Percentiles rank a stretch among this genome's conserved stretches.
Evolutionary conservation across 2,797 vertebrate genomes (phyloP).

Genomic region (Sebastes iracundus): DNA sequence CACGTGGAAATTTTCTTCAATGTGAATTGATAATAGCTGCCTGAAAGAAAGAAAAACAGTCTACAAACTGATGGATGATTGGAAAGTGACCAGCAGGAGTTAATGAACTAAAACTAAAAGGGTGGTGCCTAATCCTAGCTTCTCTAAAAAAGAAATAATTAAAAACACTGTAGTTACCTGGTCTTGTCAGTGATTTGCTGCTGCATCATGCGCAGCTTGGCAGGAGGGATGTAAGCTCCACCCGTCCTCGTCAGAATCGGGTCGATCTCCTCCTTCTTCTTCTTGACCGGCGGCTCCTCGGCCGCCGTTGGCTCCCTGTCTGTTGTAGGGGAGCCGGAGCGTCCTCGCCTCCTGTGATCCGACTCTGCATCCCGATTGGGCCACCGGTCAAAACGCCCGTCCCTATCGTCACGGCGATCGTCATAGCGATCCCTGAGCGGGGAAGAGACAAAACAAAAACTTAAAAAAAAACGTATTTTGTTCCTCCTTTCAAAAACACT

Average conservation of each 20-base stretch:
- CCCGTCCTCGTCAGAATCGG: constrained; percentile 96
- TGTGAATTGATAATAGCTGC: neutral
- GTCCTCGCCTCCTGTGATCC: constrained; percentile 76
- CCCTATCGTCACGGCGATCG: constrained; percentile 57
- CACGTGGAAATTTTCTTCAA: too few relatives aligned
- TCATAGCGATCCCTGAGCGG: constrained; percentile 64
- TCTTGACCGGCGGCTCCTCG: constrained; percentile 87
- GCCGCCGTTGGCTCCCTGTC: constrained; percentile 62
- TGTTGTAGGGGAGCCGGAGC: constrained; percentile 79
- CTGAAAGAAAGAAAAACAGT: neutral
- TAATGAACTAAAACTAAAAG: neutral
- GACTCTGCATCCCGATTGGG: constrained; percentile 73
- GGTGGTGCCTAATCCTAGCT: neutral
- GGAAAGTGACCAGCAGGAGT: neutral
- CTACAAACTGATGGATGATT: neutral
- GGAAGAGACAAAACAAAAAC: neutral
- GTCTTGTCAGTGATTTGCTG: constrained; percentile 98
- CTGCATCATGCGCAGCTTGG: constrained; percentile 97
- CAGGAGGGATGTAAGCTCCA: constrained; percentile 96
- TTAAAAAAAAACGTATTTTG: neutral
- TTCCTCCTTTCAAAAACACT: neutral
- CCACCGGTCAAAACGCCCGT: constrained; percentile 68
- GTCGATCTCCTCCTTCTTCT: constrained; percentile 94
- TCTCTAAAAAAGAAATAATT: neutral
- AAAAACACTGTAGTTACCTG: constrained; percentile 76